phyloP scores from a whole-genome alignment of 2,797 vertebrate species.

The Oreochromis mossambicus region DNA sequence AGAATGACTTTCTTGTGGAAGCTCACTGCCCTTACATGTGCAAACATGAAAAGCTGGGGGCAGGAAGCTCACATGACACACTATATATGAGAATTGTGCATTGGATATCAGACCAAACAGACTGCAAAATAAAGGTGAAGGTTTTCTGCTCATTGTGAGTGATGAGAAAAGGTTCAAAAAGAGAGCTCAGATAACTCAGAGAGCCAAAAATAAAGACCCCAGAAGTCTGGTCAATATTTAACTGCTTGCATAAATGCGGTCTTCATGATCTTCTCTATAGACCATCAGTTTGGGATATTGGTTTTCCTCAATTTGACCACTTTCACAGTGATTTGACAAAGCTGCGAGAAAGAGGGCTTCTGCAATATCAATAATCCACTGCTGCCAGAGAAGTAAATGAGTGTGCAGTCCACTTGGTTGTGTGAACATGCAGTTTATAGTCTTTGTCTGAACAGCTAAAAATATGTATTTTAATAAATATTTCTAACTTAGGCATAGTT shows the following conservation, averaged over 20 bases:
- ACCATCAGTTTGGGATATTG: slow-evolving; percentile 2
- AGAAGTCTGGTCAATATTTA: slow-evolving; percentile 12
- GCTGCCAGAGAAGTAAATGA: background rate
- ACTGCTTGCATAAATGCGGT: slow-evolving; percentile 21
- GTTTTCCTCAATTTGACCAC: slow-evolving; percentile 3
- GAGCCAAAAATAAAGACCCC: background rate
- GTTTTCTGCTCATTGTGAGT: background rate
- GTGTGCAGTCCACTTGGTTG: background rate
- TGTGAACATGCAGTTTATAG: background rate
- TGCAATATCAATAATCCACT: slow-evolving; percentile 14
- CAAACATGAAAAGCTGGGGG: background rate
- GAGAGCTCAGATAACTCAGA: background rate
- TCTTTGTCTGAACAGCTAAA: background rate
- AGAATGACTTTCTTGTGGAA: background rate
- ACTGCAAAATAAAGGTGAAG: background rate
- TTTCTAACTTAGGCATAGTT: background rate
- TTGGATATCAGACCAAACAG: background rate
- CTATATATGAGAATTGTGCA: background rate
- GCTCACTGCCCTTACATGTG: background rate
- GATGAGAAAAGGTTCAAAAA: background rate
- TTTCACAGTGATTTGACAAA: background rate
- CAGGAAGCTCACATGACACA: background rate
- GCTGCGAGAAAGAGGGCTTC: background rate
- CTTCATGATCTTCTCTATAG: slow-evolving; percentile 2
- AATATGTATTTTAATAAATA: background rate